Percentiles rank a stretch among this genome's conserved stretches.
Evolutionary conservation across 2,797 vertebrate species (phyloP).

Genomic region (Columba guinea): DNA sequence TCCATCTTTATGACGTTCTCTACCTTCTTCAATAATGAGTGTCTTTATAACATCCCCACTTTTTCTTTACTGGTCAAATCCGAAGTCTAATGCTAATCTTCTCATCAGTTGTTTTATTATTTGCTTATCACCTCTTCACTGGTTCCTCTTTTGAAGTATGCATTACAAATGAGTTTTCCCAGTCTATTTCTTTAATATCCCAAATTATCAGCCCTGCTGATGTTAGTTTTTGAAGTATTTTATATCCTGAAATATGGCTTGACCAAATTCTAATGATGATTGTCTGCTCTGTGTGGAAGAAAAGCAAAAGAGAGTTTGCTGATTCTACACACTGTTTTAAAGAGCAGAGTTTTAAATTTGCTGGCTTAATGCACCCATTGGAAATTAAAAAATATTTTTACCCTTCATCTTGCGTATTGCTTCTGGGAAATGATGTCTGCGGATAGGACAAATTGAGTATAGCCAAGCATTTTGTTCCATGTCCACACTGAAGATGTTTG

Average conservation of each 20-base stretch:
- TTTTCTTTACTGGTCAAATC: background rate
- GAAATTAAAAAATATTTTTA: background rate
- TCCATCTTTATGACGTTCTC: background rate
- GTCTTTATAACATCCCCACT: background rate
- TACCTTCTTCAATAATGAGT: background rate
- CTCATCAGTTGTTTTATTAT: background rate
- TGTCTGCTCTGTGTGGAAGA: background rate
- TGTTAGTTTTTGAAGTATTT: background rate
- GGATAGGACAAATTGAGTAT: background rate
- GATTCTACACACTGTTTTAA: background rate
- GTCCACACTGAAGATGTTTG: background rate
- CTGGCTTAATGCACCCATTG: background rate
- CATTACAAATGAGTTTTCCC: background rate
- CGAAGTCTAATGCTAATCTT: slow-evolving; percentile 4
- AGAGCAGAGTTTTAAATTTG: background rate
- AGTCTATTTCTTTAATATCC: background rate
- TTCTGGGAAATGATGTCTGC: background rate
- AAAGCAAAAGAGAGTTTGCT: background rate
- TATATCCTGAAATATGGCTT: background rate
- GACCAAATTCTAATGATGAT: background rate
- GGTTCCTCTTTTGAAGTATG: background rate
- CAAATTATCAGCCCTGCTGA: background rate
- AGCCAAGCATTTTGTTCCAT: background rate
- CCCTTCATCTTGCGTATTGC: background rate
- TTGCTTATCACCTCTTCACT: background rate